phyloP scores from a whole-genome alignment of 2,888 invertebrate species.

The Myathropa florea region DNA sequence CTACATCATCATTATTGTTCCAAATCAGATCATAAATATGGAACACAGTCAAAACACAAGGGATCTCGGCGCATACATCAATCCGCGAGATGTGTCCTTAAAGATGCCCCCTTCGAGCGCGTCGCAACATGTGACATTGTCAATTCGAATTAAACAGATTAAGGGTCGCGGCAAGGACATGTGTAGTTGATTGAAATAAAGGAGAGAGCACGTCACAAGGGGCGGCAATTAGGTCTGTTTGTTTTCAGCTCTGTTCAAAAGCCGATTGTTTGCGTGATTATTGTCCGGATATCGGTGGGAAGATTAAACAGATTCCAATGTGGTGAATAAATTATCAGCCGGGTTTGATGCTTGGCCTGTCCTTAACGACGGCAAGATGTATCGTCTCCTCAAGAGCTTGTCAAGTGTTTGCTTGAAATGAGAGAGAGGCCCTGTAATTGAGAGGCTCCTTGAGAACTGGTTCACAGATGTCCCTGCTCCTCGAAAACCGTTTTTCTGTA shows the following conservation, averaged over 20 bases:
- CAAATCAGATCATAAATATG: conserved; percentile 58
- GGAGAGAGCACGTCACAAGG: conserved; percentile 23
- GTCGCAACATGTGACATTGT: conserved; percentile 28
- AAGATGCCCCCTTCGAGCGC: conserved; percentile 20
- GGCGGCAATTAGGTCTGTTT: conserved; percentile 59
- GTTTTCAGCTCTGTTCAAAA: conserved; percentile 50
- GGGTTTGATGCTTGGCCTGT: too few species aligned
- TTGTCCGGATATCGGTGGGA: conserved; percentile 41
- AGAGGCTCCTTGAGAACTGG: conserved; percentile 57
- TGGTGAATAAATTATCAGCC: conserved; percentile 52
- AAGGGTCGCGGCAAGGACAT: conserved; percentile 50
- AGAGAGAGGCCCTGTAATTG: conserved; percentile 45
- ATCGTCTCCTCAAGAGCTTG: conserved; percentile 15
- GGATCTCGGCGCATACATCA: conserved; percentile 24
- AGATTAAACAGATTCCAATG: conserved; percentile 25
- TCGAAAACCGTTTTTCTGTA: neutral
- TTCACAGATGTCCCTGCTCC: conserved; percentile 16
- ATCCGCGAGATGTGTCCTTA: conserved; percentile 34
- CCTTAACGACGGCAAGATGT: neutral
- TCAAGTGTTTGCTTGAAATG: conserved; percentile 58
- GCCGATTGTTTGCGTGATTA: conserved; percentile 30
- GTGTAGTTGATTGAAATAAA: conserved; percentile 3
- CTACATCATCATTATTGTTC: conserved; percentile 60
- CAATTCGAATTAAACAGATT: conserved; percentile 62
- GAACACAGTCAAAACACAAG: conserved; percentile 53